Conservation (phyloP, 2,797 vertebrate genomes). For the Delichon dasypus region DNA sequence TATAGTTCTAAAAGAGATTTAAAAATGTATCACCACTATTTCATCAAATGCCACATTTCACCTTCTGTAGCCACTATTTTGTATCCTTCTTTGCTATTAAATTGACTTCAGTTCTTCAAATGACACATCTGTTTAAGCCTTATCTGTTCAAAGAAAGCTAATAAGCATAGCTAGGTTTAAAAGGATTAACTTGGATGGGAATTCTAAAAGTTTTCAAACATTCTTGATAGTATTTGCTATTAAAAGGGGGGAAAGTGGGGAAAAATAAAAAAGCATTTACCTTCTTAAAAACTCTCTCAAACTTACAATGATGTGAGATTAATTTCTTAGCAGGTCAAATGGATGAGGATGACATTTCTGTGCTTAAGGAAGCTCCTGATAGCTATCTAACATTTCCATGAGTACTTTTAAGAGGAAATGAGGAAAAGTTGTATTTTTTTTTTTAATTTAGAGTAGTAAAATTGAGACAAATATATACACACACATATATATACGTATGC, state of each 20-base stretch:
- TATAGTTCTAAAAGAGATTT: slow-evolving; percentile 74
- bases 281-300: slow-evolving; percentile 64
- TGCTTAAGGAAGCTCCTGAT: slow-evolving; percentile 34
- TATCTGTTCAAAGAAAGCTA: slow-evolving; percentile 76
- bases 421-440: not conserved
- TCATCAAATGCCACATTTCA: slow-evolving; percentile 75
- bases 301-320: slow-evolving; percentile 42
- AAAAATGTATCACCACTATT: slow-evolving; percentile 73
- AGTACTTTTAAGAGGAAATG: not conserved
- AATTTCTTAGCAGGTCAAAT: slow-evolving; percentile 54
- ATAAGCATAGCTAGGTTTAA: slow-evolving; percentile 76
- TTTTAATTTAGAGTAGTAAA: not conserved
- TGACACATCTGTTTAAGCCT: slow-evolving; percentile 75
- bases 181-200: slow-evolving; percentile 74
- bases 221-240: slow-evolving; percentile 67
- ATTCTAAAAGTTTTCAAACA: slow-evolving; percentile 74
- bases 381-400: not conserved
- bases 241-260: not conserved
- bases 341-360: slow-evolving; percentile 34
- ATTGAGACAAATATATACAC: not conserved
- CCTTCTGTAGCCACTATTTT: slow-evolving; percentile 74
- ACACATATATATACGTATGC: no score
- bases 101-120: slow-evolving; percentile 74
- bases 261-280: slow-evolving; percentile 32
- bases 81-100: slow-evolving; percentile 69